Evolutionary conservation across 1,140 invertebrate genomes (phyloP).

Genomic region (Hormaphis cornu): DNA sequence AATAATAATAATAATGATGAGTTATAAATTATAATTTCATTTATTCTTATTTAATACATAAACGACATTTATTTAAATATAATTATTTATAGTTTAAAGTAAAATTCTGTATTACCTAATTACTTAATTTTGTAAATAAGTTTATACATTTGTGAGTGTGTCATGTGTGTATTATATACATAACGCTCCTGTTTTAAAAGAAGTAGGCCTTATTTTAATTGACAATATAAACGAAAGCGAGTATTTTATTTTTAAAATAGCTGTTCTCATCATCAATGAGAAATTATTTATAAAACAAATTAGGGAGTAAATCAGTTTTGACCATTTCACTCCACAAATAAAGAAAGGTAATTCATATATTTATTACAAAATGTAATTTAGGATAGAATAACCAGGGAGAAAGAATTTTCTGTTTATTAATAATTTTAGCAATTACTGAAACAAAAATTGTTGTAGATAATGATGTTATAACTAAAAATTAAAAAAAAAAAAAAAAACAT

Average conservation of each 20-base stretch:
- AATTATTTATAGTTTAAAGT: conserved; percentile 27
- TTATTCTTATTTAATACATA: conserved; percentile 23
- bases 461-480: conserved; percentile 27
- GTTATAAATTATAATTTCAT: conserved; percentile 27
- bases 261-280: conserved; percentile 23
- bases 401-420: conserved; percentile 11
- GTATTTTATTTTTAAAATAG: conserved; percentile 30
- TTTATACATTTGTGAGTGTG: background rate
- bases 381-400: background rate
- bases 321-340: background rate
- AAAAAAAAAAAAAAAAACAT: conserved; percentile 16
- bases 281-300: conserved; percentile 22
- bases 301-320: conserved; percentile 4
- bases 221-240: conserved; percentile 17
- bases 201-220: conserved; percentile 23
- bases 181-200: background rate
- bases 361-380: conserved; percentile 1
- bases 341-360: conserved; percentile 2
- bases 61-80: conserved; percentile 28
- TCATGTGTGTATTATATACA: background rate
- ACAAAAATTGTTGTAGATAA: conserved; percentile 32
- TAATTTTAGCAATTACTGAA: conserved; percentile 29
- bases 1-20: conserved; percentile 15
- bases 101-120: conserved; percentile 25
- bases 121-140: conserved; percentile 21